Percentiles rank a stretch among this genome's conserved stretches.
Evolutionary conservation across 2,113 vertebrate genomes (phyloP).

Genomic region (Brachyhypopomus gauderio): DNA sequence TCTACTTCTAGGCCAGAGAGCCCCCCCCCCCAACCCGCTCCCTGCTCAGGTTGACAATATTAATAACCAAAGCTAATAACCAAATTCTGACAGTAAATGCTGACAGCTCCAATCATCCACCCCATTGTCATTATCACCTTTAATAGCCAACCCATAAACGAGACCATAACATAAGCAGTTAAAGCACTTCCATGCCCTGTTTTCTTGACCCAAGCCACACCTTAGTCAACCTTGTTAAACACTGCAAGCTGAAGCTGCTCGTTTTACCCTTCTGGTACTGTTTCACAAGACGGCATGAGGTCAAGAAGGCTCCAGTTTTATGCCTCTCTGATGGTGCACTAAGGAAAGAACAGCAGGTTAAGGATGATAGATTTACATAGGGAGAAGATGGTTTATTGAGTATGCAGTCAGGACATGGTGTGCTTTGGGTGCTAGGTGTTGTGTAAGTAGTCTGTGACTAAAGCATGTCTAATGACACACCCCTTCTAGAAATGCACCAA

Average conservation of each 20-base stretch:
- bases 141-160: background rate
- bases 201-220: background rate
- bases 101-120: background rate
- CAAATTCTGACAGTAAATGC: background rate
- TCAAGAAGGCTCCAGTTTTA: background rate
- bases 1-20: background rate
- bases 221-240: background rate
- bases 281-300: background rate
- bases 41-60: no score
- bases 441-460: constrained; percentile 16
- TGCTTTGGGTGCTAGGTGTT: background rate
- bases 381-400: background rate
- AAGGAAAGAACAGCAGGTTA: constrained; percentile 7
- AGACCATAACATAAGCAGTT: constrained; percentile 2
- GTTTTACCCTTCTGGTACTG: background rate
- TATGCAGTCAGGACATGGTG: background rate
- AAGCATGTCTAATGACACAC: background rate
- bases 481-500: no score
- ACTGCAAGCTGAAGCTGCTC: background rate
- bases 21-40: no score
- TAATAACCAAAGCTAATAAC: no score
- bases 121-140: constrained; percentile 2
- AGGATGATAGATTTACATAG: constrained; percentile 14
- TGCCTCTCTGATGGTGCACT: background rate
- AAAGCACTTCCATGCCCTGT: background rate